phyloP scores from a whole-genome alignment of 1,140 invertebrate genomes.

The Dysdera silvatica region DNA sequence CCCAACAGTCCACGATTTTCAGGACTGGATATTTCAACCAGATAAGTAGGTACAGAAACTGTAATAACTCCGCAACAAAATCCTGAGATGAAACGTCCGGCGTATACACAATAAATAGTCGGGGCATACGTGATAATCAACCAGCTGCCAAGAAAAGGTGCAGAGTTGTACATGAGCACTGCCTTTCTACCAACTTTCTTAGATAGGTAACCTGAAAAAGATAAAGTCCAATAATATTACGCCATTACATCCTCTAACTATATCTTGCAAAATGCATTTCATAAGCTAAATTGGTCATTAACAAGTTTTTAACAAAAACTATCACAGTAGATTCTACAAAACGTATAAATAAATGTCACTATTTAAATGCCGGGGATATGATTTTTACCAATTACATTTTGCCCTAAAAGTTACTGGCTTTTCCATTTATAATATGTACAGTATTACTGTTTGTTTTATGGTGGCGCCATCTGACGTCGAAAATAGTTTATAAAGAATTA shows the following conservation, averaged over 20 bases:
- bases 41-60: conserved; percentile 63
- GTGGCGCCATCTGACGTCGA: too few relatives aligned
- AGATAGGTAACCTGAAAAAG: conserved; percentile 52
- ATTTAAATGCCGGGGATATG: too few relatives aligned
- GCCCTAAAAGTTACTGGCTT: too few relatives aligned
- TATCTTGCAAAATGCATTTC: not conserved
- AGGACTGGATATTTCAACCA: conserved; percentile 79
- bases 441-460: too few relatives aligned
- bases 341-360: not conserved
- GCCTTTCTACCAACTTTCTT: conserved; percentile 65
- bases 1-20: conserved; percentile 70
- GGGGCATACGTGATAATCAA: conserved; percentile 58
- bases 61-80: conserved; percentile 54
- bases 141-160: conserved; percentile 70
- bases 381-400: too few relatives aligned
- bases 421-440: too few relatives aligned
- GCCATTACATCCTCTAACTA: not conserved
- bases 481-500: too few relatives aligned
- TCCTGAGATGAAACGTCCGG: conserved; percentile 58
- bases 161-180: conserved; percentile 60
- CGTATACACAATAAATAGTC: conserved; percentile 51
- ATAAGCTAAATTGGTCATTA: not conserved
- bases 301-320: not conserved
- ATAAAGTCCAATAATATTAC: not conserved
- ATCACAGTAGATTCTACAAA: not conserved